These are phyloP conservation scores for Brachyhypopomus gauderio DNA, from an alignment of 2,113 vertebrate genomes.

Conservation along the genomic window DNA sequence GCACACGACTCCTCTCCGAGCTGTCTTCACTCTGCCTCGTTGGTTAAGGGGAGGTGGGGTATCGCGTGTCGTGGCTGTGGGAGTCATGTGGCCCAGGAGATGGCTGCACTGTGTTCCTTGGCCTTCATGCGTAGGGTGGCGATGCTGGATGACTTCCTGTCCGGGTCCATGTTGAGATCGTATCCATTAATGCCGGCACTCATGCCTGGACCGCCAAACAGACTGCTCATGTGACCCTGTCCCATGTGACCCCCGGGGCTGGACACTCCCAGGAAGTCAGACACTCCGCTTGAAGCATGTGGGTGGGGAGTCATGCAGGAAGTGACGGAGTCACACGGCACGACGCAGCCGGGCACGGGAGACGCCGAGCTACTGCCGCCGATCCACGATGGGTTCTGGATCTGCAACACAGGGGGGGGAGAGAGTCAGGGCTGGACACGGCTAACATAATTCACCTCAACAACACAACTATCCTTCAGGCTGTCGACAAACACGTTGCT, in stretches of 20 bases:
- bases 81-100: slow-evolving; percentile 98
- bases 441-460: neutral
- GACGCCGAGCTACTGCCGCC: slow-evolving; percentile 86
- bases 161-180: slow-evolving; percentile 93
- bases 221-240: slow-evolving; percentile 93
- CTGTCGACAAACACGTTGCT: neutral
- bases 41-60: slow-evolving; percentile 37
- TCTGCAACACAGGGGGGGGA: slow-evolving; percentile 74
- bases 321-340: slow-evolving; percentile 91
- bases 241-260: slow-evolving; percentile 85
- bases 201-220: slow-evolving; percentile 87
- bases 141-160: slow-evolving; percentile 98
- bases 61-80: slow-evolving; percentile 7
- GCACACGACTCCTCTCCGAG: neutral
- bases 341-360: slow-evolving; percentile 91
- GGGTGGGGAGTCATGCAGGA: slow-evolving; percentile 97
- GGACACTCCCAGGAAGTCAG: slow-evolving; percentile 89
- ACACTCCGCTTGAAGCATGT: slow-evolving; percentile 84
- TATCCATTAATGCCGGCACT: slow-evolving; percentile 88
- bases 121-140: slow-evolving; percentile 97
- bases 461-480: neutral
- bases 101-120: slow-evolving; percentile 98
- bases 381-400: slow-evolving; percentile 97
- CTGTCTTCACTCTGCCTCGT: slow-evolving; percentile 22
- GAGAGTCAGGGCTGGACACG: neutral